These are phyloP conservation scores for Drosophila kanekoi DNA, from an alignment of 2,888 invertebrate genomes.

Conservation along the genomic window DNA sequence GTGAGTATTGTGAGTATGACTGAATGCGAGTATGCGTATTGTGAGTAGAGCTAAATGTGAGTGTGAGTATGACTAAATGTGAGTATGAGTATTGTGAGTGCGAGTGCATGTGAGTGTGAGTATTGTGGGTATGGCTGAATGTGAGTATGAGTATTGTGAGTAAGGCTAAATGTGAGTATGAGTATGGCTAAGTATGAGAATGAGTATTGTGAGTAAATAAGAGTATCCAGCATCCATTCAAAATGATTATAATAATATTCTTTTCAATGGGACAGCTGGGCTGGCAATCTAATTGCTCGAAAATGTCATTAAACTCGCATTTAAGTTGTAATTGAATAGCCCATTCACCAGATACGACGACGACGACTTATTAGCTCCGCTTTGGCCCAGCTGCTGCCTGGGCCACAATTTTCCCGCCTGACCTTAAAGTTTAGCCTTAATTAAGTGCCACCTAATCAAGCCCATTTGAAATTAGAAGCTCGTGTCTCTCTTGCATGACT, in stretches of 20 bases:
- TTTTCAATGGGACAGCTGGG: constrained; percentile 52
- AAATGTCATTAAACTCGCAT: constrained; percentile 67
- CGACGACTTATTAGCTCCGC: constrained; percentile 11
- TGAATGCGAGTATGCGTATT: background rate
- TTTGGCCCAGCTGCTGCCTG: background rate
- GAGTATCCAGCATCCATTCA: background rate
- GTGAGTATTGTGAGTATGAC: constrained; percentile 1
- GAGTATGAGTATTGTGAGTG: background rate
- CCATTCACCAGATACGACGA: constrained; percentile 11
- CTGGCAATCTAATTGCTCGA: constrained; percentile 58
- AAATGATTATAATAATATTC: constrained; percentile 23
- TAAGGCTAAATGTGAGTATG: constrained; percentile 3
- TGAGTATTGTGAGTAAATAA: background rate
- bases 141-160: background rate
- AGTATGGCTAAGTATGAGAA: background rate
- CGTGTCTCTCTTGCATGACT: constrained; percentile 25
- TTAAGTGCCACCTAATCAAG: constrained; percentile 67
- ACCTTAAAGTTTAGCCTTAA: constrained; percentile 60
- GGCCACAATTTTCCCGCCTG: constrained; percentile 15
- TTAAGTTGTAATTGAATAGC: constrained; percentile 55
- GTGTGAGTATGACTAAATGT: background rate
- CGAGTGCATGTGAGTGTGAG: constrained; percentile 2
- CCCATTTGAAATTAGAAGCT: constrained; percentile 26
- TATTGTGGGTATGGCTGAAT: background rate
- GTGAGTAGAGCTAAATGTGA: constrained; percentile 1